Base-by-base conservation (phyloP, 2,113 vertebrate species). In the Eudyptes chrysolophus region DNA sequence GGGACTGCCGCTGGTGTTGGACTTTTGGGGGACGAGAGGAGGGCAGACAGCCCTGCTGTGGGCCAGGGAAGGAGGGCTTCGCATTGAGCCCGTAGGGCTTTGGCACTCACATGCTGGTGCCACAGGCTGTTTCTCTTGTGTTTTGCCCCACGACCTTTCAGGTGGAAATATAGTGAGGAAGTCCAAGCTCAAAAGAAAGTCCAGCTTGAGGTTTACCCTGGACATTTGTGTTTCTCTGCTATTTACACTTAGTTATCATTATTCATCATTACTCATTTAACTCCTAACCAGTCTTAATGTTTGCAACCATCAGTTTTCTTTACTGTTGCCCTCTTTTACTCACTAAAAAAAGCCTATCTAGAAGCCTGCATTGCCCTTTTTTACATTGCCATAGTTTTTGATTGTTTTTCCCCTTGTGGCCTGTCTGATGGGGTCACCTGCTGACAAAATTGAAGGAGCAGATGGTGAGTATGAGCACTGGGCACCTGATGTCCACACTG, bases 1-100 rank as follows among this genome's bases (percentile, higher is more conserved):
- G 32, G 54, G 27, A 27, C 36, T 58, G 51, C 61, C 1, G 6
- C 21, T 0, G 1, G 19, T 1, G 0, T 13, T 1, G 3, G 29
- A 30, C 15, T 14, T 27, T 24, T n/a, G 30, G 12, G 64, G 26
- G 21, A 34, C 1, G 0, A n/a, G 19, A 66, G n/a, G 38, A 77
- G n/a, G 32, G 11, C 68, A 69, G 77, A 24, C 11, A 66, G 66
- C 18, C 34, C 38, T 44, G 48, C 71, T 58, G 21, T 1, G 2
- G 16, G 42, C 1, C 0, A 38, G 32, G 22, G 46, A 92, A 65
- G 46, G 34, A 65, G 16, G 20, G 13, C n/a, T 74, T 54, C 7
- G 3, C 40, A 52, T 60, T 16, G 22, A 60, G 32, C 44, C n/a
- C 12, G 2, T 5, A 16, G 69, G 62, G 21, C 51, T 70, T 32